Evolutionary conservation across 2,113 vertebrate species (phyloP), one percentile per base, ranked within the genome.

Genomic region (Perccottus glenii): DNA sequence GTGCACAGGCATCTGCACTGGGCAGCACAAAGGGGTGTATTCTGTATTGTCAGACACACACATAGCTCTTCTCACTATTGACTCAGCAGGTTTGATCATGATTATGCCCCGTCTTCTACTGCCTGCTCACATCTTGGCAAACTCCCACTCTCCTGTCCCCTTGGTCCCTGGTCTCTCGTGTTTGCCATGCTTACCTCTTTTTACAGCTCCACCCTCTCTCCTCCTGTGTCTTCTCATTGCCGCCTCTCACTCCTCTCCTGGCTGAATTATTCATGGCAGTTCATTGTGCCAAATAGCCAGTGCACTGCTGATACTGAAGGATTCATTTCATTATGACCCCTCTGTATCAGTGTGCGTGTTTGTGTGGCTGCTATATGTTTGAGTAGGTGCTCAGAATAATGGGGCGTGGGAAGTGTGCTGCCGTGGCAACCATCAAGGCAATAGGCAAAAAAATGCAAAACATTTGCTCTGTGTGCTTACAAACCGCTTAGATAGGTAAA

Each of bases 221-320:
- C 55, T 47, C 35, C 49, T 11, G 14, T 64, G 45, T 16, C 33
- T 55, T 48, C 19, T 55, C 51, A 67, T 59, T 61, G 55, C 60
- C 19, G 38, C 69, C 65, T 67, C n/a, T 60, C 64, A 40, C 67
- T 70, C 46, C 80, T 75, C 73, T 70, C 67, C 64, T 48, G 67
- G 65, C 53, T 91, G 80, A 86, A 90, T 91, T 89, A 90, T 91
- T 91, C 75, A 91, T 85, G 16, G 33, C 0, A 9, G 70, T 71
- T 81, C 82, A 84, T 80, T 79, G 86, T 81, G 85, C 87, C 86
- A 87, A 87, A 85, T 79, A 70, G 77, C 74, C 74, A 59, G 86
- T 60, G 83, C 42, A 43, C 64, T 66, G 80, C 83, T 86, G 76
- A 84, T 78, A 81, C 78, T 70, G 67, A 78, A 73, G 83, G 84